phyloP scores from a whole-genome alignment of 2,888 invertebrate genomes.

The Camptogramma bilineatum region DNA sequence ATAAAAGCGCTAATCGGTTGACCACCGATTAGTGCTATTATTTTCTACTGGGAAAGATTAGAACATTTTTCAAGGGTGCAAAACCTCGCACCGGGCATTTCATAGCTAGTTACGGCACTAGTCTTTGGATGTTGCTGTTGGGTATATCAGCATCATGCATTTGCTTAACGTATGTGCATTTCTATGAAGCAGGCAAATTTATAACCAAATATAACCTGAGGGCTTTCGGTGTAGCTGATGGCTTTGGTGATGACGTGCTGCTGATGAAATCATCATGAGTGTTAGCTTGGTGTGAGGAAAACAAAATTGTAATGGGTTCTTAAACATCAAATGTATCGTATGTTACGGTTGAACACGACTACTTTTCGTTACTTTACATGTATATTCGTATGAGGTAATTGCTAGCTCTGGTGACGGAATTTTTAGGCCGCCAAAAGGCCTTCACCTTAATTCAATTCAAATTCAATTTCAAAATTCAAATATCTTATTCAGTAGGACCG shows the following conservation, averaged over 20 bases:
- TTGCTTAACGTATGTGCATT: conserved; percentile 16
- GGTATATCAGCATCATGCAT: conserved; percentile 33
- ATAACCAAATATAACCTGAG: conserved; percentile 77
- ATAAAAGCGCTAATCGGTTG: too few species aligned
- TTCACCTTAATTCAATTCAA: too few species aligned
- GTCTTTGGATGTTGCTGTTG: too few species aligned
- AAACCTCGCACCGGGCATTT: too few species aligned
- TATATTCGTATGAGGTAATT: too few species aligned
- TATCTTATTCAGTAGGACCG: too few species aligned
- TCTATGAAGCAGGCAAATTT: conserved; percentile 40
- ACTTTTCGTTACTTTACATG: neutral
- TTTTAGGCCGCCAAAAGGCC: too few species aligned
- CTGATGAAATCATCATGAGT: conserved; percentile 77
- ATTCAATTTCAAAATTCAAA: too few species aligned
- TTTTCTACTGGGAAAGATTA: neutral
- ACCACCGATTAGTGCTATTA: too few species aligned
- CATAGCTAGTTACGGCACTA: too few species aligned
- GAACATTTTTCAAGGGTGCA: neutral
- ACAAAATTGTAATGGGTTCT: conserved; percentile 29
- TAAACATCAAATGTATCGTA: neutral
- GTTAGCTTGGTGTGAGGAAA: conserved; percentile 52
- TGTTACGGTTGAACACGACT: neutral
- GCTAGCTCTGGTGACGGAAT: too few species aligned
- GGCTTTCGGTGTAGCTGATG: conserved; percentile 84
- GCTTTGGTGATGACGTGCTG: conserved; percentile 84